Evolutionary conservation across 2,888 invertebrate species (phyloP).

Genomic region (Netelia melanura): DNA sequence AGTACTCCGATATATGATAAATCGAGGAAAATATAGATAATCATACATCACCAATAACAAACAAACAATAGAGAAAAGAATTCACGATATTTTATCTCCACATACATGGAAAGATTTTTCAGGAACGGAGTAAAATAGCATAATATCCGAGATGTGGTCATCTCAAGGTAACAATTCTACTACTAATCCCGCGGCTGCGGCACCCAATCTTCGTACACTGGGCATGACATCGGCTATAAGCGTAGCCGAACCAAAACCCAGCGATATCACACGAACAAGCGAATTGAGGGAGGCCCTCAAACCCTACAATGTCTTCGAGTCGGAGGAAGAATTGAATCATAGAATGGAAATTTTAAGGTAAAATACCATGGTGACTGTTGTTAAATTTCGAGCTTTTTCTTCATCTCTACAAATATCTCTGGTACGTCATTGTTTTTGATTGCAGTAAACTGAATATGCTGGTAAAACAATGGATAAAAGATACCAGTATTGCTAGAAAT

Average conservation of each 20-base stretch:
- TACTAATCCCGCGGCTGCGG: constrained; percentile 86
- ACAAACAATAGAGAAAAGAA: background rate
- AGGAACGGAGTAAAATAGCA: constrained; percentile 27
- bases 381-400: too few relatives aligned
- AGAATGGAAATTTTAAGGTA: constrained; percentile 92
- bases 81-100: constrained; percentile 16
- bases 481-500: constrained; percentile 94
- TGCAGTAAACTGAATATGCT: constrained; percentile 92
- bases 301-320: constrained; percentile 96
- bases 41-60: background rate
- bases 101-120: constrained; percentile 57
- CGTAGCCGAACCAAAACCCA: constrained; percentile 92
- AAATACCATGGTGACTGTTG: background rate
- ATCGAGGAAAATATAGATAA: background rate
- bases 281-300: constrained; percentile 92
- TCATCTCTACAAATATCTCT: background rate
- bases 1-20: background rate
- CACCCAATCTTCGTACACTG: constrained; percentile 88
- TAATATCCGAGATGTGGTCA: constrained; percentile 78
- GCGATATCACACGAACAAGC: constrained; percentile 91
- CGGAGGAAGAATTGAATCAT: constrained; percentile 95
- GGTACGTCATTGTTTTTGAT: background rate
- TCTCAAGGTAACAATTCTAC: constrained; percentile 77
- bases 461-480: constrained; percentile 97
- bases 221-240: constrained; percentile 99